Base-by-base conservation (phyloP, 1,140 invertebrate species). In the Scaptomyza pallida region DNA sequence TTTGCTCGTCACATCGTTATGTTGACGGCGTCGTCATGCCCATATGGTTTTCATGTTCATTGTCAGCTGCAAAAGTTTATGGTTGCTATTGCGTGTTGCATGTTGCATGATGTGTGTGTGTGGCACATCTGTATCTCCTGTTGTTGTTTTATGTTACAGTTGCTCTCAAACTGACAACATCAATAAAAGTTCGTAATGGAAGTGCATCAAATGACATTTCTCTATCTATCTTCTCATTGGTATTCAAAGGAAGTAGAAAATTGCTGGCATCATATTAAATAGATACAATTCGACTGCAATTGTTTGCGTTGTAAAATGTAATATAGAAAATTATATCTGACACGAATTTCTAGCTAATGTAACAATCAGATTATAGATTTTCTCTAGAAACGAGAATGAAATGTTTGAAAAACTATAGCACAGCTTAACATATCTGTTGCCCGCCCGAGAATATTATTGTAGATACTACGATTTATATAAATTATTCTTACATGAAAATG, bases 41-140 rank as follows among this genome's bases (percentile, higher is more conserved):
- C 40, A 64, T 40, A 47, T 73, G 64, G 40, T 43, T 82, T 82
- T 74, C 61, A 64, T 52, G 67, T 75, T 68, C 62, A 82, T 62
- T 74, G 64, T 57, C 70, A 71, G 72, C 40, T 48, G 57, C 37
- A 47, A 13, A 41, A 64, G 5, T 43, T 47, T 59, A 52, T 65
- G 15, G 54, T 64, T 51, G 45, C 26, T 45, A 30, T 45, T 65
- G 47, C 44, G 60, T 63, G 68, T 57, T 48, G 67, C 60, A 65
- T 52, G 61, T 57, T 50, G 21, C 16, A 43, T 15, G 33, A 9
- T 23, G n/a, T 52, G 21, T 40, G 23, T 26, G 2, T 57, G 59
- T 57, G 57, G 8, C 19, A 12, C 47, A 21, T 15, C 43, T 26
- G 37, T 55, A 30, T 23, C 6, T 26, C 8, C 21, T 40, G 17